Percentiles rank a stretch among this genome's conserved stretches.
phyloP scores from a whole-genome alignment of 2,113 vertebrate species.

The Paramisgurnus dabryanus region DNA sequence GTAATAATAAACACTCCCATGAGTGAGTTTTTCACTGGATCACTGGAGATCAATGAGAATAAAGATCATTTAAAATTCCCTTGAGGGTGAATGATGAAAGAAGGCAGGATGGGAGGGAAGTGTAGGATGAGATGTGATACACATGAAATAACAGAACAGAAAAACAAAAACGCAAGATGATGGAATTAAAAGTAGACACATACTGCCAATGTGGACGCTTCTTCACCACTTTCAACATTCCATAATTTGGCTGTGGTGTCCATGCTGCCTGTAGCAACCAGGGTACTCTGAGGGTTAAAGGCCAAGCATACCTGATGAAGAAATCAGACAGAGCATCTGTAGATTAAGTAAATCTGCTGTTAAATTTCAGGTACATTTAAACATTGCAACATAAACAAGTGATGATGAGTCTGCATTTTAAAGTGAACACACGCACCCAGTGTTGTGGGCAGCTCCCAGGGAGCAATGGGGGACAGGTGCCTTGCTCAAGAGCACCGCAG shows the following conservation, averaged over 20 bases:
- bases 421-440: too few relatives aligned
- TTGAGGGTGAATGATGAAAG: neutral
- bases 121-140: neutral
- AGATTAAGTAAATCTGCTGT: too few relatives aligned
- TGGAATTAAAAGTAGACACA: slow-evolving; percentile 53
- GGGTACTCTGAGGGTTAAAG: slow-evolving; percentile 92
- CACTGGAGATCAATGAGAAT: slow-evolving; percentile 10
- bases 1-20: slow-evolving; percentile 27
- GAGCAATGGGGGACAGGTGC: too few relatives aligned
- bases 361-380: too few relatives aligned
- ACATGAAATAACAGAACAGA: neutral
- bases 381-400: too few relatives aligned
- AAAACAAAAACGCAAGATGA: neutral
- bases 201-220: slow-evolving; percentile 81
- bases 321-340: neutral
- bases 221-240: slow-evolving; percentile 87
- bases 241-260: slow-evolving; percentile 87
- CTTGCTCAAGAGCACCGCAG: too few relatives aligned
- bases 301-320: slow-evolving; percentile 86
- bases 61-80: neutral
- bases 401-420: too few relatives aligned
- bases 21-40: slow-evolving; percentile 18
- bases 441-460: too few relatives aligned
- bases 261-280: slow-evolving; percentile 95
- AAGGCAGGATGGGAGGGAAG: neutral